A percentile compares a stretch with the other conserved stretches of the same genome.
Evolutionary conservation across 2,113 vertebrate species (phyloP).

Genomic region (Grallaria varia): DNA sequence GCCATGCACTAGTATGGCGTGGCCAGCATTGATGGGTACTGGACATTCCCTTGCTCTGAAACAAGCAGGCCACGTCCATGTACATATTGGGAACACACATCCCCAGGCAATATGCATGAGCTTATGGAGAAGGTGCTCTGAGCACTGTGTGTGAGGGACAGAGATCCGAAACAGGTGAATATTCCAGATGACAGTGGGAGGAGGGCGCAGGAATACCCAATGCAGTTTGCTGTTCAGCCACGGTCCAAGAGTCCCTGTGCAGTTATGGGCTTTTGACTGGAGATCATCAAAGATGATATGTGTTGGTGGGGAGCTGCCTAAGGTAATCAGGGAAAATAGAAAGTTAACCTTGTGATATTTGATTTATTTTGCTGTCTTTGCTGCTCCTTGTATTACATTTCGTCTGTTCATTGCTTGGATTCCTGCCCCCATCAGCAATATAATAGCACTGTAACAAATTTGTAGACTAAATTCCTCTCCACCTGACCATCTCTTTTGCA

Average conservation of each 20-base stretch:
- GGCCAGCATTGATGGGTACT: background rate
- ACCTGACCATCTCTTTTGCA: background rate
- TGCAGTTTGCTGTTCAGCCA: background rate
- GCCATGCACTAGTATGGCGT: rapidly evolving
- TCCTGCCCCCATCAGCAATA: background rate
- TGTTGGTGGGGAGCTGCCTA: background rate
- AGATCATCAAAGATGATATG: background rate
- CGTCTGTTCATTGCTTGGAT: background rate
- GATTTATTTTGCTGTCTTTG: background rate
- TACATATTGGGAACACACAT: rapidly evolving
- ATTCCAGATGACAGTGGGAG: background rate
- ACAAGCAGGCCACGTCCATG: background rate
- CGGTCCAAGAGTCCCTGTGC: background rate
- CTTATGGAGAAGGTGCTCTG: background rate
- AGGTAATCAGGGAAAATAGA: background rate
- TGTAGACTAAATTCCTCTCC: background rate
- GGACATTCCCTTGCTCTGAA: background rate
- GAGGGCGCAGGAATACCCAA: background rate
- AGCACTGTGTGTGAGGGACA: background rate
- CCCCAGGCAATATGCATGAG: background rate
- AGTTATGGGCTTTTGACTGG: background rate
- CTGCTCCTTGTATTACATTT: background rate
- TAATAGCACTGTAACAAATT: background rate
- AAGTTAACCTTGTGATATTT: background rate
- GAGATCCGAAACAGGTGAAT: background rate